Conservation (phyloP, 2,113 vertebrate species). For the Clarias batrachus region DNA sequence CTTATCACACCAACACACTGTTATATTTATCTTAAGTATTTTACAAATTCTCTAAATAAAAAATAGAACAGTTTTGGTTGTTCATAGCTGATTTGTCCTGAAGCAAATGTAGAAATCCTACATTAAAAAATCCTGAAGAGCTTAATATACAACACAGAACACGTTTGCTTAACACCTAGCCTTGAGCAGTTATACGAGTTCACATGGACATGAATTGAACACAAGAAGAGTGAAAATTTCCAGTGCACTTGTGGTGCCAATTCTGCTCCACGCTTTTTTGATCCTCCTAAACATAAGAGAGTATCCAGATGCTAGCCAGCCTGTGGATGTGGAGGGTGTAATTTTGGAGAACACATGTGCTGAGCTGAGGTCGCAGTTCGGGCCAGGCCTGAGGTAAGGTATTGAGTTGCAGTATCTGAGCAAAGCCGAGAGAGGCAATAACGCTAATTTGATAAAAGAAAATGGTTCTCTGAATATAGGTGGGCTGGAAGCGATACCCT, state of each 20-base stretch:
- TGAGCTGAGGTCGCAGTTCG: constrained; percentile 24
- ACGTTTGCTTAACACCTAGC: not conserved
- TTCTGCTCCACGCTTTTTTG: constrained; percentile 14
- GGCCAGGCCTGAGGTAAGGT: constrained; percentile 67
- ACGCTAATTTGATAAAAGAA: constrained; percentile 75
- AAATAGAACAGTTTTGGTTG: not conserved
- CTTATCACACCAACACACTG: not conserved
- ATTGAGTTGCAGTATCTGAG: constrained; percentile 66
- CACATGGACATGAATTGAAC: constrained; percentile 12
- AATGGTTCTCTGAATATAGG: constrained; percentile 72
- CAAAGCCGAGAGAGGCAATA: constrained; percentile 74
- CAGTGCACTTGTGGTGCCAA: constrained; percentile 18
- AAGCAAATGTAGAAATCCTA: not conserved
- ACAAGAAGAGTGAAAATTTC: constrained; percentile 13
- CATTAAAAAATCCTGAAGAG: too few species aligned
- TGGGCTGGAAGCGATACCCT: constrained; percentile 69
- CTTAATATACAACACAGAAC: not conserved
- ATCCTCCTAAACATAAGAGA: constrained; percentile 11
- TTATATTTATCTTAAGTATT: not conserved
- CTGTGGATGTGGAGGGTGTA: constrained; percentile 22
- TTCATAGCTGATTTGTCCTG: not conserved
- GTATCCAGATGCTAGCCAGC: constrained; percentile 30
- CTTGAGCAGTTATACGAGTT: not conserved
- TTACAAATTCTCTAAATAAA: not conserved
- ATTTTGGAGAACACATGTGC: constrained; percentile 41